A percentile compares a stretch with the other conserved stretches of the same genome.
These are phyloP conservation scores for Todiramphus saurophagus DNA, from an alignment of 2,113 vertebrate genomes.

Conservation along the genomic window DNA sequence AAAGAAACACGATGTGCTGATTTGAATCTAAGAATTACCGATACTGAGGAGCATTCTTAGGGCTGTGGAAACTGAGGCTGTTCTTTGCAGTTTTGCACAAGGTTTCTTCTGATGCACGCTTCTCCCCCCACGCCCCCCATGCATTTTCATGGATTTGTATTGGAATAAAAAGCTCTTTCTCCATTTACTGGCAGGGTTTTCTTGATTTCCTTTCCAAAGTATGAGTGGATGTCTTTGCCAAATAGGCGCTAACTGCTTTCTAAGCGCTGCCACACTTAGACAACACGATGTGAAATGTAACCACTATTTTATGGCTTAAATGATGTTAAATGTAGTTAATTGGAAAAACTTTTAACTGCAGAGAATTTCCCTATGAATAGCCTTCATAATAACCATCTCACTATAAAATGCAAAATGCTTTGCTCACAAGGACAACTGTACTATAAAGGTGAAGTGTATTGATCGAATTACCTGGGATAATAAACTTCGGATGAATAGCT, in stretches of 20 bases:
- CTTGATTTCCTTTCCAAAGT: not conserved
- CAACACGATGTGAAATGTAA: slow-evolving; percentile 39
- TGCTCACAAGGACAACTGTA: slow-evolving; percentile 68
- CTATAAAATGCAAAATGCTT: slow-evolving; percentile 69
- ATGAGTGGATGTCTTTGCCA: not conserved
- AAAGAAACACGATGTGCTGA: not conserved
- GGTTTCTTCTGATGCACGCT: not conserved
- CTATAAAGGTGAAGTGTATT: slow-evolving; percentile 73
- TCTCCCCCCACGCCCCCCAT: not conserved
- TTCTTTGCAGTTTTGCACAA: not conserved
- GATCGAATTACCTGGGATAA: slow-evolving; percentile 71
- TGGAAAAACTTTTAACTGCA: slow-evolving; percentile 72
- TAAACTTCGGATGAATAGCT: slow-evolving; percentile 70
- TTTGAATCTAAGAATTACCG: not conserved
- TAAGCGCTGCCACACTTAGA: not conserved
- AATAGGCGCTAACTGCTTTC: not conserved
- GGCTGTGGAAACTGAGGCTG: not conserved
- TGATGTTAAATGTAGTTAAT: slow-evolving; percentile 69
- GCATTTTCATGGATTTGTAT: not conserved
- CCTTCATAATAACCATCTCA: slow-evolving; percentile 64
- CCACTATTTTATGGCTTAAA: slow-evolving; percentile 40
- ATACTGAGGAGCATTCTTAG: not conserved
- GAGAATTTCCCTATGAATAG: slow-evolving; percentile 65
- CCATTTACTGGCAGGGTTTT: not conserved
- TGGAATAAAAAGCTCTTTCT: not conserved